These are phyloP conservation scores for Corbicula japonica DNA, from an alignment of 2,888 invertebrate genomes.

Conservation along the genomic window DNA sequence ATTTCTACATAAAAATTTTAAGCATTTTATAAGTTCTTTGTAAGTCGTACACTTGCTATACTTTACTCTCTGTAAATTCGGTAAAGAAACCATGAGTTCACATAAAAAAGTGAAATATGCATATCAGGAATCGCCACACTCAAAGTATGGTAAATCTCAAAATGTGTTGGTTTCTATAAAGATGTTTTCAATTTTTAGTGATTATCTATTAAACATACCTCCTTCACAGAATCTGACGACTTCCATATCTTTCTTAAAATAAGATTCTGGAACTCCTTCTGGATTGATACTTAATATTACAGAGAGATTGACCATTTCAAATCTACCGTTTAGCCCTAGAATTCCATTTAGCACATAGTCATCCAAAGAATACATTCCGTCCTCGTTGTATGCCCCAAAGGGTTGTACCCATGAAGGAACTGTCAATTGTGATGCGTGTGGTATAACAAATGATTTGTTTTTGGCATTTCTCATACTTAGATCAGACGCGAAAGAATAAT, in stretches of 20 bases:
- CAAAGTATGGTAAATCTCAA: neutral
- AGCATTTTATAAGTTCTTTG: neutral
- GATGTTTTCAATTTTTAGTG: neutral
- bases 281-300: neutral
- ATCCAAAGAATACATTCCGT: neutral
- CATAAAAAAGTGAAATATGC: too few species aligned
- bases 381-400: neutral
- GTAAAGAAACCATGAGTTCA: neutral
- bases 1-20: neutral
- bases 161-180: neutral
- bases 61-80: neutral
- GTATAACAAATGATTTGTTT: neutral
- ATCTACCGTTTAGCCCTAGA: neutral
- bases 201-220: neutral
- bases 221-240: neutral
- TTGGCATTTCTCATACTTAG: neutral
- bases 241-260: neutral
- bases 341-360: neutral
- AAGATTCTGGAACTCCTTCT: neutral
- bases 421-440: neutral
- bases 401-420: neutral
- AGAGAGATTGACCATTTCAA: neutral
- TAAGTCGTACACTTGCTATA: neutral
- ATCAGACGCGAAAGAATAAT: neutral
- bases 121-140: too few species aligned